These are phyloP conservation scores for Oligia latruncula DNA, from an alignment of 2,888 invertebrate genomes.

Conservation along the genomic window DNA sequence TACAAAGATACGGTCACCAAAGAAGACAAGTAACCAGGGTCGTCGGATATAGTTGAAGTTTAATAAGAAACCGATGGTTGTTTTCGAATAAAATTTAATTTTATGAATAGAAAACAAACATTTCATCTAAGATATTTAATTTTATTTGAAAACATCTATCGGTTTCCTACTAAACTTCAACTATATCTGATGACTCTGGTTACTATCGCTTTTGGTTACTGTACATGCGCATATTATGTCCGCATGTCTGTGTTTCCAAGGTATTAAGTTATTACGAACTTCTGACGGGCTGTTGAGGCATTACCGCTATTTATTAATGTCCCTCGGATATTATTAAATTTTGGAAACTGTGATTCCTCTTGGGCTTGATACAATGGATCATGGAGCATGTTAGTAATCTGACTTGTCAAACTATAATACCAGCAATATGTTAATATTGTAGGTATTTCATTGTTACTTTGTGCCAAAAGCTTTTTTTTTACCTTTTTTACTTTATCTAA, in stretches of 20 bases:
- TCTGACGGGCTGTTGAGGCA: slow-evolving; percentile 55
- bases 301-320: slow-evolving; percentile 54
- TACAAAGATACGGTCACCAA: no score
- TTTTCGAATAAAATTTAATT: no score
- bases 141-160: no score
- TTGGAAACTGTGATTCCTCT: slow-evolving; percentile 54
- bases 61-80: no score
- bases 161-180: no score
- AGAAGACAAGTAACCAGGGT: no score
- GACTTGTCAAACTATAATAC: slow-evolving; percentile 38
- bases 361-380: slow-evolving; percentile 42
- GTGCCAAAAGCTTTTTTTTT: neutral
- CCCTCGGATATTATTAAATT: slow-evolving; percentile 43
- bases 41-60: no score
- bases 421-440: slow-evolving; percentile 8
- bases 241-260: slow-evolving; percentile 35
- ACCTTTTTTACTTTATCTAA: neutral
- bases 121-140: no score
- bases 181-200: no score
- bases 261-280: slow-evolving; percentile 59
- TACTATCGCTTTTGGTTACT: no score
- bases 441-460: neutral
- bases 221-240: slow-evolving; percentile 10
- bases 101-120: no score
- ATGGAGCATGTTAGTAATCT: slow-evolving; percentile 31